phyloP scores from a whole-genome alignment of 2,113 vertebrate genomes.

The Phaetusa simplex region DNA sequence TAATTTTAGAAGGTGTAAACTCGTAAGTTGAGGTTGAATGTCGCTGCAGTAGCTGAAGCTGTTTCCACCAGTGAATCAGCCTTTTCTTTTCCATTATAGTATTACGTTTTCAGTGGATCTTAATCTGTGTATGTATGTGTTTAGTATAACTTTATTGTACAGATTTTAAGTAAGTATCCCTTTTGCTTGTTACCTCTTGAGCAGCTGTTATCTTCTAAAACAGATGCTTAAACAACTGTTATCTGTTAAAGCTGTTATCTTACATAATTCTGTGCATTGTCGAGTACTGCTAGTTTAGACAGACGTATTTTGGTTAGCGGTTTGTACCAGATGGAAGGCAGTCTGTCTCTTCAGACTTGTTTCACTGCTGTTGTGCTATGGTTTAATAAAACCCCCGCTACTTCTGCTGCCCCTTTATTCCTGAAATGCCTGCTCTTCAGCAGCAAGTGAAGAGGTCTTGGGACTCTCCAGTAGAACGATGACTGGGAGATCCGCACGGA shows the following conservation, averaged over 20 bases:
- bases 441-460: background rate
- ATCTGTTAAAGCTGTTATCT: fast-evolving
- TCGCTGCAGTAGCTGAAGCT: background rate
- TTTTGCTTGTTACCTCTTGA: background rate
- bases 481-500: background rate
- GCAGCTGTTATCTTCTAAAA: background rate
- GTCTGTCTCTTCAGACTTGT: background rate
- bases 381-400: fast-evolving
- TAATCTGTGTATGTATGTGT: fast-evolving
- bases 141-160: background rate
- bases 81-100: fast-evolving
- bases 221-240: background rate
- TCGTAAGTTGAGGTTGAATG: fast-evolving
- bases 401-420: background rate
- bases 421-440: too few relatives aligned
- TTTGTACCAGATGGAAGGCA: background rate
- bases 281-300: background rate
- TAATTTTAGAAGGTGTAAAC: background rate
- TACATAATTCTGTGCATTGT: fast-evolving
- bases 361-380: background rate
- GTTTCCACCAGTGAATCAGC: background rate
- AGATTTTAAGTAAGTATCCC: fast-evolving
- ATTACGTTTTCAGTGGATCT: fast-evolving
- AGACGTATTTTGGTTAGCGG: fast-evolving
- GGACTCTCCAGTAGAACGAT: fast-evolving